A percentile compares a stretch with the other conserved stretches of the same genome.
These are phyloP conservation scores for Hoplostethus atlanticus DNA, from an alignment of 2,797 vertebrate species.

Conservation along the genomic window DNA sequence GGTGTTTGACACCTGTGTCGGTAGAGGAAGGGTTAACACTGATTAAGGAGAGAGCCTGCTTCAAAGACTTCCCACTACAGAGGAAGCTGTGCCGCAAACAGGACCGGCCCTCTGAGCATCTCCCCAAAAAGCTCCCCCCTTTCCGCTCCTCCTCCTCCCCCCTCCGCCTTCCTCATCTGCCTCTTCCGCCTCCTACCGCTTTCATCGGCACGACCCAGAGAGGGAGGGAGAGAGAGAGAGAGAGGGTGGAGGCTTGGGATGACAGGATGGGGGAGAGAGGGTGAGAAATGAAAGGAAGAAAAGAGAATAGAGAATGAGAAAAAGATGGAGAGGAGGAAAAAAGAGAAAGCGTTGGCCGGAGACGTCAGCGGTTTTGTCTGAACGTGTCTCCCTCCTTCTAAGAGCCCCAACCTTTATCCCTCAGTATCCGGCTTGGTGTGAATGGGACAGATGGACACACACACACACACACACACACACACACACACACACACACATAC, in stretches of 20 bases:
- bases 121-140: neutral
- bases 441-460: slow-evolving; percentile 32
- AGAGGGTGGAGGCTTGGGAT: neutral
- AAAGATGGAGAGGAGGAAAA: neutral
- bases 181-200: slow-evolving; percentile 23
- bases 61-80: slow-evolving; percentile 33
- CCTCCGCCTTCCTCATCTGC: neutral
- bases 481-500: slow-evolving; percentile 16
- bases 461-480: slow-evolving; percentile 26
- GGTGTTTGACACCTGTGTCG: slow-evolving; percentile 28
- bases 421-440: slow-evolving; percentile 28
- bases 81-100: slow-evolving; percentile 24
- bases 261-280: neutral
- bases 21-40: slow-evolving; percentile 2
- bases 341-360: slow-evolving; percentile 33
- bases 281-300: neutral
- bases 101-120: neutral
- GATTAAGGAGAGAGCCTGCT: slow-evolving; percentile 21
- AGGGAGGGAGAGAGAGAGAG: neutral
- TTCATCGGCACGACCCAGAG: slow-evolving; percentile 31
- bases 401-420: slow-evolving; percentile 29
- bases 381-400: slow-evolving; percentile 32
- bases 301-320: neutral
- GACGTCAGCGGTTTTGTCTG: slow-evolving; percentile 37
- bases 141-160: too few species aligned